A percentile compares a stretch with the other conserved stretches of the same genome.
Conservation (phyloP, 2,888 invertebrate genomes). For the Steromphala cineraria region DNA sequence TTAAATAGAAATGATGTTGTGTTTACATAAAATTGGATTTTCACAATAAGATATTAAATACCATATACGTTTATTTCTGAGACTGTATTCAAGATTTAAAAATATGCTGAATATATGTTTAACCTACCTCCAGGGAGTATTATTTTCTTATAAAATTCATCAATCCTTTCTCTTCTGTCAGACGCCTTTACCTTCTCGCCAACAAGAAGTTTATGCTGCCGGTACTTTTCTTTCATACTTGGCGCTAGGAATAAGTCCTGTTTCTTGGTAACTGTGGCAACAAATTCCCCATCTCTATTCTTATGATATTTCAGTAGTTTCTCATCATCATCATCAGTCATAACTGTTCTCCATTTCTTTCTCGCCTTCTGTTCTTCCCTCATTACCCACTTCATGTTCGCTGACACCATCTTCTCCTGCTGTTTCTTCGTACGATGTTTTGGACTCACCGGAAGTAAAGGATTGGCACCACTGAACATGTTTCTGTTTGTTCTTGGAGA, state of each 20-base stretch:
- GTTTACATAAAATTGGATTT: too few relatives aligned
- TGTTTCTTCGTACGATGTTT: background rate
- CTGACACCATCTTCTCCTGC: background rate
- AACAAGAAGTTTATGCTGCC: background rate
- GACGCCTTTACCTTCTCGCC: background rate
- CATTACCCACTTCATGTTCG: slow-evolving; percentile 18
- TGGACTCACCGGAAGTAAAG: background rate
- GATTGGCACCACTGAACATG: background rate
- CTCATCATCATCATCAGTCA: slow-evolving; percentile 4
- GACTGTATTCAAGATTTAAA: too few relatives aligned
- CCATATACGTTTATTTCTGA: too few relatives aligned
- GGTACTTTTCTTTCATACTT: background rate
- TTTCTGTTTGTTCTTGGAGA: background rate
- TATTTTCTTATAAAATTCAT: background rate
- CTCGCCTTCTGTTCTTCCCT: background rate
- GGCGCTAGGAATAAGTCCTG: background rate
- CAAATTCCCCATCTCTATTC: background rate
- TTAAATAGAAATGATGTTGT: too few relatives aligned
- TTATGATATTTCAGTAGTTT: background rate
- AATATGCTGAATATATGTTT: too few relatives aligned
- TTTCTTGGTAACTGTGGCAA: background rate
- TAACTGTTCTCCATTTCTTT: background rate
- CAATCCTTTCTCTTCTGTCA: background rate
- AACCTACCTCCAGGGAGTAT: too few relatives aligned
- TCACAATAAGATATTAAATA: too few relatives aligned